A percentile compares a stretch with the other conserved stretches of the same genome.
These are phyloP conservation scores for Hyperoplus immaculatus DNA, from an alignment of 2,797 vertebrate species.

Conservation along the genomic window DNA sequence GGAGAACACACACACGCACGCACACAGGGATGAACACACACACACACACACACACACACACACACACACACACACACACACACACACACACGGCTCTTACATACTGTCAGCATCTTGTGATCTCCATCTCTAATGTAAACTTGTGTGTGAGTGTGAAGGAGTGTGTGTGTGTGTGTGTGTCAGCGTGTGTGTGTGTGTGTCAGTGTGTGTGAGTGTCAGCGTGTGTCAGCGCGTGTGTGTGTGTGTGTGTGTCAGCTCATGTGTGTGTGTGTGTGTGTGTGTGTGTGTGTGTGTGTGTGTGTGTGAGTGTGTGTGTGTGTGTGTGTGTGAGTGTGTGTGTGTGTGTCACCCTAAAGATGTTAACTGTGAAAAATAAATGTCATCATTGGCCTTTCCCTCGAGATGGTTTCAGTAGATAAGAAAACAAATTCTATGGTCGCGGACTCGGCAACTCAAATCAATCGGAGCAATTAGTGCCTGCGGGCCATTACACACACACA, in stretches of 20 bases:
- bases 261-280: conserved; percentile 48
- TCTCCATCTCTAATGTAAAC: conserved; percentile 80
- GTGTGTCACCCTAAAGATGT: conserved; percentile 53
- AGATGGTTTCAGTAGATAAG: conserved; percentile 75
- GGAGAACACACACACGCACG: too few relatives aligned
- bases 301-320: background rate
- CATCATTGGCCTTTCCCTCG: conserved; percentile 73
- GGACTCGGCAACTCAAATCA: conserved; percentile 72
- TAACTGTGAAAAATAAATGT: conserved; percentile 84
- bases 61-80: conserved; percentile 26
- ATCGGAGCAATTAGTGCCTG: conserved; percentile 73
- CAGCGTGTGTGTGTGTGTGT: background rate
- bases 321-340: background rate
- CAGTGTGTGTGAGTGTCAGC: too few relatives aligned
- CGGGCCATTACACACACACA: conserved; percentile 72
- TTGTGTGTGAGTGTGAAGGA: conserved; percentile 38
- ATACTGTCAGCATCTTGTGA: conserved; percentile 75
- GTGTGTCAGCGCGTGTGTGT: background rate
- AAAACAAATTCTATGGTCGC: conserved; percentile 69
- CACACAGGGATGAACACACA: too few relatives aligned
- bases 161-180: background rate
- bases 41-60: background rate
- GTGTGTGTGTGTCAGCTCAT: background rate
- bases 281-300: conserved; percentile 1
- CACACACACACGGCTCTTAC: conserved; percentile 34